Base-by-base conservation (phyloP, 2,797 vertebrate species). In the Salarias fasciatus region DNA sequence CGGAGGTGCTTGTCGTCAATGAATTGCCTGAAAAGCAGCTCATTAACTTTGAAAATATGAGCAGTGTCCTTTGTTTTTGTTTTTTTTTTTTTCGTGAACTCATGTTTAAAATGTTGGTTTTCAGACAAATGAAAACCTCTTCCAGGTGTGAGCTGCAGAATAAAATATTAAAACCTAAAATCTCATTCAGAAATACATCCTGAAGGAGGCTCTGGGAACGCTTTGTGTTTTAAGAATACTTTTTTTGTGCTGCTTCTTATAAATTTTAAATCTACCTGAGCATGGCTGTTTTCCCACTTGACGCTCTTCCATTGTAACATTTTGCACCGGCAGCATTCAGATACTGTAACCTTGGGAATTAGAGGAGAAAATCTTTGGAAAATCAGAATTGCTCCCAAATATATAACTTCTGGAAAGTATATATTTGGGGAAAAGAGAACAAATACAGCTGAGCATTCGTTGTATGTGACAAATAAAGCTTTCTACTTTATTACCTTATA, bases 241-340 rank as follows among this genome's bases (percentile, higher is more conserved):
- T 64, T 84, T n/a, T 64, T 18, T 63, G 15, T 71, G 68, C 41
- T 42, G 30, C 49, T 14, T 74, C 31, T 38, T 11, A 48, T 44
- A 65, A 60, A 59, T 79, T 75, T 85, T 63, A 67, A 75, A 73
- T 76, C 40, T 63, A 58, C 49, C 9, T 53, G 11, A 52, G 52
- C 44, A 63, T 53, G 40, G 43, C 64, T 75, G 70, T 53, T 57
- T 30, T 62, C 29, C 7, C 13, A n/a, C 18, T 2, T n/a, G n/a
- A n/a, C n/a, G n/a, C n/a, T n/a, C n/a, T n/a, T n/a, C n/a, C n/a
- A n/a, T n/a, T n/a, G n/a, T n/a, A n/a, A n/a, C n/a, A n/a, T n/a
- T n/a, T n/a, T n/a, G n/a, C n/a, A n/a, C n/a, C n/a, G n/a, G n/a
- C n/a, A n/a, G n/a, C n/a, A n/a, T n/a, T n/a, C n/a, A n/a, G n/a